Evolutionary conservation across 2,797 vertebrate genomes (phyloP).

Genomic region (Borostomias antarcticus): DNA sequence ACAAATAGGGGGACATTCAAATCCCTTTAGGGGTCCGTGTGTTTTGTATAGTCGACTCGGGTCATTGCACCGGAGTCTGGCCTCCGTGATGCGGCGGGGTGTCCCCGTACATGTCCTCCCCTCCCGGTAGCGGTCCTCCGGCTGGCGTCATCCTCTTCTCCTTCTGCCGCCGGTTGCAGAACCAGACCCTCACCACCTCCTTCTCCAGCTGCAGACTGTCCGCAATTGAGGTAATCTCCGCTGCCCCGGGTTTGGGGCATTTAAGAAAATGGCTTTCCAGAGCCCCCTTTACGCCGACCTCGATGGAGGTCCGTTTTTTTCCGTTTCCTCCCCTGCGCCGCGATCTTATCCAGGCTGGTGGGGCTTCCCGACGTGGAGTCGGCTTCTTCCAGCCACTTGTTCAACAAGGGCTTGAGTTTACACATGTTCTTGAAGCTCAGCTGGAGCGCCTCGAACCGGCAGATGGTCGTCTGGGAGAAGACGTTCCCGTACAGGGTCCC

Average conservation of each 20-base stretch:
- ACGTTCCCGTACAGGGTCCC: slow-evolving; percentile 95
- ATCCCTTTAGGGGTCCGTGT: slow-evolving; percentile 56
- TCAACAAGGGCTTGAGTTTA: slow-evolving; percentile 97
- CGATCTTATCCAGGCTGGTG: slow-evolving; percentile 98
- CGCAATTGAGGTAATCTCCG: slow-evolving; percentile 95
- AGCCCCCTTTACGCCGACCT: slow-evolving; percentile 97
- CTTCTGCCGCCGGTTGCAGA: slow-evolving; percentile 99
- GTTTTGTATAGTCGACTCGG: slow-evolving; percentile 21
- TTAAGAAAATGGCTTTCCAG: slow-evolving; percentile 99
- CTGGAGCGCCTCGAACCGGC: slow-evolving; percentile 97
- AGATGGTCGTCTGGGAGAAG: slow-evolving; percentile 98
- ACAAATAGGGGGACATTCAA: slow-evolving; percentile 59
- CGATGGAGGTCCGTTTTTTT: slow-evolving; percentile 99
- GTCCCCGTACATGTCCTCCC: slow-evolving; percentile 97
- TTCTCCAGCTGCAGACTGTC: slow-evolving; percentile 98
- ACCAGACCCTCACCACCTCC: slow-evolving; percentile 99
- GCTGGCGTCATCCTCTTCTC: slow-evolving; percentile 98
- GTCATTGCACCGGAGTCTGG: slow-evolving; percentile 97
- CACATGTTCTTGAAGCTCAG: slow-evolving; percentile 99
- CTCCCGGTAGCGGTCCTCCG: slow-evolving; percentile 89
- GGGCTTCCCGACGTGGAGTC: slow-evolving; percentile 97
- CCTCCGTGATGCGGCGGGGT: slow-evolving; percentile 95
- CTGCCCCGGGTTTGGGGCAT: slow-evolving; percentile 95
- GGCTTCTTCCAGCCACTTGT: slow-evolving; percentile 99
- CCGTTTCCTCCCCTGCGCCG: slow-evolving; percentile 94